Evolutionary conservation across 2,113 vertebrate species (phyloP).

Genomic region (Rhipidura dahli): DNA sequence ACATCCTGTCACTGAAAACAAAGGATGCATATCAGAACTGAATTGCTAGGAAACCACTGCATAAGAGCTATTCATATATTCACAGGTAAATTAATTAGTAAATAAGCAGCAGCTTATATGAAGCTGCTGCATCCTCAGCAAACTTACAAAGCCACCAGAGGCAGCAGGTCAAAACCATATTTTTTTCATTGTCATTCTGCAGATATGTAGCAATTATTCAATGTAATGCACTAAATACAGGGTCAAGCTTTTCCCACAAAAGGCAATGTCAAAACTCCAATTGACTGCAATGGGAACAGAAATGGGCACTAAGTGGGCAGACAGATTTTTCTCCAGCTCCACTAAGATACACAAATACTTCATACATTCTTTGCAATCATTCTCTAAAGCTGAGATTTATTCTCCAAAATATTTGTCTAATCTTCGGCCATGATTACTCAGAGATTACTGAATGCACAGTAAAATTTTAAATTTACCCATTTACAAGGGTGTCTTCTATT

Average conservation of each 20-base stretch:
- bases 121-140: constrained; percentile 17
- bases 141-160: constrained; percentile 42
- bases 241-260: background rate
- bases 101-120: constrained; percentile 24
- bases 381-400: background rate
- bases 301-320: background rate
- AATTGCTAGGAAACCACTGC: constrained; percentile 13
- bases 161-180: constrained; percentile 31
- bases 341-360: background rate
- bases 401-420: background rate
- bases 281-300: background rate
- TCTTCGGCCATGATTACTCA: background rate
- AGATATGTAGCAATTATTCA: constrained; percentile 33
- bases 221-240: background rate
- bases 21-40: constrained; percentile 38
- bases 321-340: background rate
- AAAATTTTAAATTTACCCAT: background rate
- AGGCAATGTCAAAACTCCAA: background rate
- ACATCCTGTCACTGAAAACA: constrained; percentile 6
- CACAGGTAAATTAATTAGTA: constrained; percentile 54
- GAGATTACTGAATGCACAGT: background rate
- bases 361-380: background rate
- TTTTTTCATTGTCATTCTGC: constrained; percentile 40
- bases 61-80: background rate
- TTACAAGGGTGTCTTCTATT: background rate